phyloP scores from a whole-genome alignment of 2,888 invertebrate species.

The Zaprionus lineosus region DNA sequence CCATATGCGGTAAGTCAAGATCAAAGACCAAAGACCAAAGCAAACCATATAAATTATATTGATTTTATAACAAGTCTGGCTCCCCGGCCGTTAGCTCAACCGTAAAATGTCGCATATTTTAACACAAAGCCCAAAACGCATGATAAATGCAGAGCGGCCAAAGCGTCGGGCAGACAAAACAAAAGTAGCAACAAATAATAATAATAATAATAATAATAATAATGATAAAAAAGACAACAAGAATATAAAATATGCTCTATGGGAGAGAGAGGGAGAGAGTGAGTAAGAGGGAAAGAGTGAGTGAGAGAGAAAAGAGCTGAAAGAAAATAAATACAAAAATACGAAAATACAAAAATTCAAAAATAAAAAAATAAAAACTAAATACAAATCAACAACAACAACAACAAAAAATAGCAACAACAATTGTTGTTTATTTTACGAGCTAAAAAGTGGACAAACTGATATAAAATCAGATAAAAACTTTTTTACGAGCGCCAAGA shows the following conservation, averaged over 20 bases:
- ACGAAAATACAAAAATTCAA: too few species aligned
- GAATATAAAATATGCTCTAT: too few species aligned
- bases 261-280: too few species aligned
- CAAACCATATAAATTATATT: slow-evolving; percentile 40
- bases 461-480: slow-evolving; percentile 53
- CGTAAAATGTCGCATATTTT: slow-evolving; percentile 52
- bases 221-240: too few species aligned
- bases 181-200: slow-evolving; percentile 11
- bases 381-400: too few species aligned
- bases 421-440: slow-evolving; percentile 53
- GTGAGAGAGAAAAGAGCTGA: too few species aligned
- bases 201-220: slow-evolving; percentile 6
- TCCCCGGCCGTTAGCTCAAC: slow-evolving; percentile 24
- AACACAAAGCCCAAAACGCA: slow-evolving; percentile 47
- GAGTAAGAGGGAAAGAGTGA: too few species aligned
- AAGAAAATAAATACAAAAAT: too few species aligned
- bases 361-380: too few species aligned
- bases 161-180: slow-evolving; percentile 17
- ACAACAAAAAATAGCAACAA: slow-evolving; percentile 9
- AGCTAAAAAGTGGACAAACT: slow-evolving; percentile 54
- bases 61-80: slow-evolving; percentile 48
- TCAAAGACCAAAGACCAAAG: background rate
- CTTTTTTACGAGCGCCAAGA: slow-evolving; percentile 50
- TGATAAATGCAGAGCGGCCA: slow-evolving; percentile 59
- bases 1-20: slow-evolving; percentile 79